These are phyloP conservation scores for Anisognathus igniventris DNA, from an alignment of 2,797 vertebrate species.

Conservation along the genomic window DNA sequence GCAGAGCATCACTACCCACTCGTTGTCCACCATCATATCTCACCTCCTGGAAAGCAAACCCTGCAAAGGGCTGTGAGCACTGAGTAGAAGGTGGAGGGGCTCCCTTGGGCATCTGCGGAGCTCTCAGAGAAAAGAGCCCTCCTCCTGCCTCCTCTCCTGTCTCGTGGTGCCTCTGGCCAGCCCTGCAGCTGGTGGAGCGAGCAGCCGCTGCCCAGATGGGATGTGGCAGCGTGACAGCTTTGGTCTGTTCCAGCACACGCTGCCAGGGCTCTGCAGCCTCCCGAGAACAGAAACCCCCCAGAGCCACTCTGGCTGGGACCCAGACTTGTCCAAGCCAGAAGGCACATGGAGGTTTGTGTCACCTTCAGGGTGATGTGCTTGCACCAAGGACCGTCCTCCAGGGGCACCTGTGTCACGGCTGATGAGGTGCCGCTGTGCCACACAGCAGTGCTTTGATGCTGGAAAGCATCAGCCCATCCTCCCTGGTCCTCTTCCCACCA, in stretches of 20 bases:
- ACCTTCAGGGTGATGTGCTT: not conserved
- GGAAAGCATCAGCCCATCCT: not conserved
- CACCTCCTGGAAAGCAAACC: not conserved
- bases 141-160: not conserved
- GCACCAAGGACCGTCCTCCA: accelerated
- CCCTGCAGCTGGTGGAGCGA: accelerated
- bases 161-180: not conserved
- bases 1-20: not conserved
- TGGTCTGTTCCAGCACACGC: not conserved
- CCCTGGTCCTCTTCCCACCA: not conserved
- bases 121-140: not conserved
- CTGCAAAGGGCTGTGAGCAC: not conserved
- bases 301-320: not conserved
- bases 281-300: not conserved
- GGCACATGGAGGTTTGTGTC: not conserved
- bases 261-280: not conserved
- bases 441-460: not conserved
- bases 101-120: not conserved
- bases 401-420: not conserved
- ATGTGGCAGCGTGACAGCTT: not conserved
- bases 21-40: accelerated
- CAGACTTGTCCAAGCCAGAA: accelerated
- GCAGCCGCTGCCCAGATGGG: accelerated
- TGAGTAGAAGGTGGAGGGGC: not conserved
- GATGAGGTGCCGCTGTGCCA: not conserved